phyloP scores from a whole-genome alignment of 2,888 invertebrate species.

The Eurytoma adleriae region DNA sequence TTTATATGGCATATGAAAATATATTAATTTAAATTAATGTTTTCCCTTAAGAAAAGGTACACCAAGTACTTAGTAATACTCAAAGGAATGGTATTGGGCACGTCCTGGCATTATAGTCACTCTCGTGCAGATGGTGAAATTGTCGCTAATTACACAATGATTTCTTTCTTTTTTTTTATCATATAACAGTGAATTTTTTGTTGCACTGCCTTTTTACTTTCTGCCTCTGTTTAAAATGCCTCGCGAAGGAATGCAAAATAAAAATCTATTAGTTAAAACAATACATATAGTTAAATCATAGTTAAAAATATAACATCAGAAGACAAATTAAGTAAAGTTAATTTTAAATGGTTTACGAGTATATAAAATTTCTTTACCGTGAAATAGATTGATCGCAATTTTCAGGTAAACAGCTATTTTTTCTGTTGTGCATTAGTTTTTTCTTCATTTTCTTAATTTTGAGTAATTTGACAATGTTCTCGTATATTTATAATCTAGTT shows the following conservation, averaged over 20 bases:
- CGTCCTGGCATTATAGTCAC: conserved; percentile 68
- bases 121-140: conserved; percentile 58
- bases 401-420: conserved; percentile 22
- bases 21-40: conserved; percentile 29
- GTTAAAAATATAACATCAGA: conserved; percentile 29
- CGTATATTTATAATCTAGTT: conserved; percentile 2
- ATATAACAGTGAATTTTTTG: conserved; percentile 30
- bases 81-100: conserved; percentile 68
- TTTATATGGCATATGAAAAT: conserved; percentile 37
- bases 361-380: conserved; percentile 40
- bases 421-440: conserved; percentile 45
- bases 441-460: conserved; percentile 29
- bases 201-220: conserved; percentile 40
- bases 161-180: conserved; percentile 34
- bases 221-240: conserved; percentile 35
- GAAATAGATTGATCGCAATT: conserved; percentile 9
- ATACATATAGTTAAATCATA: conserved; percentile 39
- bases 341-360: conserved; percentile 19
- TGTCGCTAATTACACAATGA: conserved; percentile 22
- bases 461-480: conserved; percentile 14
- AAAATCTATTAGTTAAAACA: conserved; percentile 30
- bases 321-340: conserved; percentile 28
- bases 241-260: conserved; percentile 39
- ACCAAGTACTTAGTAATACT: conserved; percentile 61
- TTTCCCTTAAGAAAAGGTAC: conserved; percentile 61